Evolutionary conservation across 2,797 vertebrate species (phyloP).

Genomic region (Silurus aristotelis): DNA sequence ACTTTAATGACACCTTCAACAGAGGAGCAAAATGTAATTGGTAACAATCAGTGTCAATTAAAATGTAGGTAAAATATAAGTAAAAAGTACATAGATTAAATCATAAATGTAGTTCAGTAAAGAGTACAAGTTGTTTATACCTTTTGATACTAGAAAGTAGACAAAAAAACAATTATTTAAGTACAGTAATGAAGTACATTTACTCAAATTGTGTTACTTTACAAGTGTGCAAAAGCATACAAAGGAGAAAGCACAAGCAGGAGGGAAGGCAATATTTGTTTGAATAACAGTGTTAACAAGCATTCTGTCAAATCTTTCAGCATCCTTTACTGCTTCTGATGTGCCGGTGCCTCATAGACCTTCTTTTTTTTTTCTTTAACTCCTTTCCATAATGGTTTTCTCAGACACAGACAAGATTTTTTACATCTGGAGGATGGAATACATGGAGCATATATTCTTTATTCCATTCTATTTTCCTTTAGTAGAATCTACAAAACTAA

Average conservation of each 20-base stretch:
- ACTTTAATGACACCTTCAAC: too few species aligned
- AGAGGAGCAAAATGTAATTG: too few species aligned
- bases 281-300: slow-evolving; percentile 58
- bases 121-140: too few species aligned
- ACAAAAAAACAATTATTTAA: too few species aligned
- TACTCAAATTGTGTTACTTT: background rate
- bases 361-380: slow-evolving; percentile 28
- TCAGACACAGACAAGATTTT: background rate
- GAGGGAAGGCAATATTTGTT: slow-evolving; percentile 59
- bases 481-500: slow-evolving; percentile 37
- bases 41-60: too few species aligned
- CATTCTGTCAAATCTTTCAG: slow-evolving; percentile 53
- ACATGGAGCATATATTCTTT: slow-evolving; percentile 26
- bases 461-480: slow-evolving; percentile 1
- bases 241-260: slow-evolving; percentile 53
- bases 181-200: too few species aligned
- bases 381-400: slow-evolving; percentile 43
- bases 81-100: too few species aligned
- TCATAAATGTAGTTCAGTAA: too few species aligned
- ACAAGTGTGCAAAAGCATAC: slow-evolving; percentile 49
- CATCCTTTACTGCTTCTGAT: slow-evolving; percentile 47
- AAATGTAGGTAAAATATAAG: too few species aligned
- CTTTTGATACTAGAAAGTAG: too few species aligned
- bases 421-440: background rate
- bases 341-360: slow-evolving; percentile 40